Evolutionary conservation across 2,888 invertebrate genomes (phyloP).

Genomic region (Chymomyza procnemis): DNA sequence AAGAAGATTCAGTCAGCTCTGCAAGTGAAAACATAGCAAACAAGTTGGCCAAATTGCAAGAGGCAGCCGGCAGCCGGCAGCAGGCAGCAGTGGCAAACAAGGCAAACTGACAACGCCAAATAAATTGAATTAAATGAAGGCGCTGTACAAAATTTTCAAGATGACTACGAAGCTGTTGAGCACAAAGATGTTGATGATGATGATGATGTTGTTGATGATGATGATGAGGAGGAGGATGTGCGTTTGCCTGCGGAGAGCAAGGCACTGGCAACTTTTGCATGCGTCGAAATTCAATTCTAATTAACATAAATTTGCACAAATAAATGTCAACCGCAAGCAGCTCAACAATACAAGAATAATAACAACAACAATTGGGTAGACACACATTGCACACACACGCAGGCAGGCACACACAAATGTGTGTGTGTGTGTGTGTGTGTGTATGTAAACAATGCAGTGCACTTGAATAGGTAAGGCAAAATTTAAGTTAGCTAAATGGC

Average conservation of each 20-base stretch:
- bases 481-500: too few relatives aligned
- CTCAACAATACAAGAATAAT: conserved; percentile 25
- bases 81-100: background rate
- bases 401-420: conserved; percentile 3
- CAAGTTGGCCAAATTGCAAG: conserved; percentile 24
- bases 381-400: background rate
- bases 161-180: background rate
- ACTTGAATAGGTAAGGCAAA: too few relatives aligned
- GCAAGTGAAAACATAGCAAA: conserved; percentile 16
- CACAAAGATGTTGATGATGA: background rate
- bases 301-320: conserved; percentile 72
- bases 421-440: background rate
- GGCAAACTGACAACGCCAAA: conserved; percentile 48
- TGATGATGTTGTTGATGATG: background rate
- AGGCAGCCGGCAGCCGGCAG: background rate
- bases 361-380: background rate
- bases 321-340: conserved; percentile 69
- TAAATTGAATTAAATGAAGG: conserved; percentile 66
- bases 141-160: conserved; percentile 3
- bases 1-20: background rate
- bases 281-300: conserved; percentile 71
- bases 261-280: conserved; percentile 51
- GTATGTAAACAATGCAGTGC: too few relatives aligned
- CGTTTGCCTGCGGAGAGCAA: conserved; percentile 23
- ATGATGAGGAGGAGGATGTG: conserved; percentile 9